Base-by-base conservation (phyloP, 2,113 vertebrate species). In the Podarcis cretensis region DNA sequence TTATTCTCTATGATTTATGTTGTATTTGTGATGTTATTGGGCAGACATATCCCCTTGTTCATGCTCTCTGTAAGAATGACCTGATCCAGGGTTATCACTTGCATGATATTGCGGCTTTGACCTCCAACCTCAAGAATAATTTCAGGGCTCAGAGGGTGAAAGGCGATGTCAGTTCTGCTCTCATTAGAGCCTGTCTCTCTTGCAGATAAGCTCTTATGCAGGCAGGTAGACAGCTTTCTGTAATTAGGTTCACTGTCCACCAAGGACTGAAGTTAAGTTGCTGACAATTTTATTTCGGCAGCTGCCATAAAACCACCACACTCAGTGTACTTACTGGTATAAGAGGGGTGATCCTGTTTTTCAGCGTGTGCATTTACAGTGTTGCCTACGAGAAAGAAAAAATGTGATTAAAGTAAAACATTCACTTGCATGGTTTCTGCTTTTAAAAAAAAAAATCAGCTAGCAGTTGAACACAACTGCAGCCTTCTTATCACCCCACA, bases 321-420 rank as follows among this genome's bases (percentile, higher is more conserved):
- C 48, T 54, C 48, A 48, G 10, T 12, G 48, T 54, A 97, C 96
- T 97, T 90, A 97, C 96, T 95, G 32, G 96, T 96, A 89, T 96
- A 96, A 69, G 63, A 93, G 8, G 65, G 21, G 20, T 21, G 91
- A 32, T 35, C 10, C 35, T 25, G 13, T 32, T 20, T 48, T 21
- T 30, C 35, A 1, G 16, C 2, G 40, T 84, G 86, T 69, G 54
- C 32, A 16, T 30, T 88, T 59, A 9, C 89, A 80, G 14, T 69
- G 83, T 23, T 32, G 7, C 2, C 86, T 95, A 71, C 4, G 79
- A 85, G 77, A 87, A 90, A 94, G 93, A 43, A 94, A 91, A 74
- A 5, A 1, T 6, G 4, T 30, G n/a, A 74, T 74, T 13, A 74
- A 91, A 89, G 0, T 81, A 43, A 81, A 89, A 68, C 3, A 84